Evolutionary conservation across 2,113 vertebrate species (phyloP).

Genomic region (Callionymus lyra): DNA sequence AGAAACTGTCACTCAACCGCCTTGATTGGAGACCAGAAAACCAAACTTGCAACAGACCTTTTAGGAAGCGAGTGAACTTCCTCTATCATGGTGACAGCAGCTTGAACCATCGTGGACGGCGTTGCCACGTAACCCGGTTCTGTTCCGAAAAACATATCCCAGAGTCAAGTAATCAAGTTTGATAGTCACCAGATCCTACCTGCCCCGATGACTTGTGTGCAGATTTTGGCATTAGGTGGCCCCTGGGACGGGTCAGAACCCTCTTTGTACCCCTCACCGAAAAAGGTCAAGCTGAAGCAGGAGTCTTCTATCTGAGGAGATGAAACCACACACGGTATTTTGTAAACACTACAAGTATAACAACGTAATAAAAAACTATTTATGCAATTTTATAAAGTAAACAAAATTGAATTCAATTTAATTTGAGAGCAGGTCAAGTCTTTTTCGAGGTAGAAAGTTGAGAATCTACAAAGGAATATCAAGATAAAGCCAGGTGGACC

Average conservation of each 20-base stretch:
- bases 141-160: conserved; percentile 26
- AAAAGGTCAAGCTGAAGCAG: conserved; percentile 78
- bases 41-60: conserved; percentile 49
- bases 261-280: conserved; percentile 76
- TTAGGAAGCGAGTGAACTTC: conserved; percentile 72
- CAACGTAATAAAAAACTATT: no score
- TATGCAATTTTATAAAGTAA: no score
- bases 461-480: no score
- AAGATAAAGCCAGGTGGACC: no score
- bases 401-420: no score
- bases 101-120: conserved; percentile 78
- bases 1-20: neutral
- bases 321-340: neutral
- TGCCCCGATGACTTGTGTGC: conserved; percentile 79
- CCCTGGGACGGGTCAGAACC: conserved; percentile 54
- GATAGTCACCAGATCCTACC: conserved; percentile 47
- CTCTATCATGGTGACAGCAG: conserved; percentile 71
- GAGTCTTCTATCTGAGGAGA: conserved; percentile 66
- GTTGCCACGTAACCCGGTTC: conserved; percentile 76
- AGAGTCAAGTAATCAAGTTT: no score
- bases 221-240: conserved; percentile 74
- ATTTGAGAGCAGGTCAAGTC: no score
- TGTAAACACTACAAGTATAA: neutral
- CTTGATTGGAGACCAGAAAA: no score
- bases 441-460: no score